Evolutionary conservation across 2,113 vertebrate species (phyloP).

Genomic region (Furnarius figulus): DNA sequence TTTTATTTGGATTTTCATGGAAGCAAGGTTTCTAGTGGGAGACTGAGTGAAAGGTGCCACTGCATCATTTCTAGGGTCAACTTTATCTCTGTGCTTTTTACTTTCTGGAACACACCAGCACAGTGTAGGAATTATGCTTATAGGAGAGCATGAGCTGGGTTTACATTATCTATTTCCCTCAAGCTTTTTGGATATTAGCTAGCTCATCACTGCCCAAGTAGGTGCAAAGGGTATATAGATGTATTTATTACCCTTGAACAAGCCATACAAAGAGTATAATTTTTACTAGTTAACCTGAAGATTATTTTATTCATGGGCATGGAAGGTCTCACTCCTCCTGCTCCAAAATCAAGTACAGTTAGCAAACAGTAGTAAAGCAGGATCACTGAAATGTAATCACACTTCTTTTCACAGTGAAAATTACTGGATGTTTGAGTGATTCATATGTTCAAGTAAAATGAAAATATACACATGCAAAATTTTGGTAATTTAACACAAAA

Average conservation of each 20-base stretch:
- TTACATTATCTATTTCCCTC: background rate
- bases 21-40: background rate
- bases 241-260: background rate
- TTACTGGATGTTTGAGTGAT: background rate
- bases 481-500: background rate
- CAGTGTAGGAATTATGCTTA: background rate
- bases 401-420: background rate
- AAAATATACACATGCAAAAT: background rate
- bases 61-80: background rate
- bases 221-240: background rate
- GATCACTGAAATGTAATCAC: background rate
- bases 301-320: background rate
- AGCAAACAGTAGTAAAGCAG: background rate
- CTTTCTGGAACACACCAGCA: background rate
- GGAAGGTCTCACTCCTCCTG: background rate
- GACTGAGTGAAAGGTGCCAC: background rate
- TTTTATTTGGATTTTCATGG: background rate
- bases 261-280: background rate
- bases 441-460: background rate
- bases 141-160: background rate
- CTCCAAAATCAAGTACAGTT: background rate
- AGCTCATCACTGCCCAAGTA: background rate
- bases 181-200: background rate
- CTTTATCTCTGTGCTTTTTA: background rate
- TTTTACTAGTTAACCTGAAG: background rate